phyloP scores from a whole-genome alignment of 2,888 invertebrate species.

The Nomada fabriciana region DNA sequence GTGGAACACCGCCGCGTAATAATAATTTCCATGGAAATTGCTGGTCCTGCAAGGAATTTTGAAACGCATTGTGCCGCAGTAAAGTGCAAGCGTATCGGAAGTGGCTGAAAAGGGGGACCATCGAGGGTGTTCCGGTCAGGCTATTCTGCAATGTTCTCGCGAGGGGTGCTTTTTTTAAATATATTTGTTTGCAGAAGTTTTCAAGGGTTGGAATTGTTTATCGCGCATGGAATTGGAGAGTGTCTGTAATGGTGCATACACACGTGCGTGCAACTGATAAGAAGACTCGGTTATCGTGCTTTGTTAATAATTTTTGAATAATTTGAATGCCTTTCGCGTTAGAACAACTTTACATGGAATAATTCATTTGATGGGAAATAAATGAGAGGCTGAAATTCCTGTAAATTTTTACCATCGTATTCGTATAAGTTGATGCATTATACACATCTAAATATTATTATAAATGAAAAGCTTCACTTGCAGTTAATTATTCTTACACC shows the following conservation, averaged over 20 bases:
- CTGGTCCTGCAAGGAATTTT: conserved; percentile 60
- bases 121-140: neutral
- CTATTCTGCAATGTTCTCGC: neutral
- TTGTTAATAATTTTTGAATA: conserved; percentile 31
- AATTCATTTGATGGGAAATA: too few relatives aligned
- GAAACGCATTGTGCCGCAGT: conserved; percentile 26
- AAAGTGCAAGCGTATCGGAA: conserved; percentile 24
- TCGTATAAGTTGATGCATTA: too few relatives aligned
- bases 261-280: conserved; percentile 23
- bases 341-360: too few relatives aligned
- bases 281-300: conserved; percentile 16
- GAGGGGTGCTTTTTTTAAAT: neutral
- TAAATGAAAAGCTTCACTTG: too few relatives aligned
- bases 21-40: conserved; percentile 74
- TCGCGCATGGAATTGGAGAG: too few relatives aligned
- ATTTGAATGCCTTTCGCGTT: neutral
- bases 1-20: conserved; percentile 62
- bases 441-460: too few relatives aligned
- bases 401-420: too few relatives aligned
- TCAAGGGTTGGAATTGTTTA: too few relatives aligned
- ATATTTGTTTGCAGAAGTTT: neutral
- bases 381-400: too few relatives aligned
- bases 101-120: neutral
- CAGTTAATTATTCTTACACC: too few relatives aligned
- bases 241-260: conserved; percentile 16